Conservation (phyloP, 2,888 invertebrate species). For the Rhodophaea formosa region DNA sequence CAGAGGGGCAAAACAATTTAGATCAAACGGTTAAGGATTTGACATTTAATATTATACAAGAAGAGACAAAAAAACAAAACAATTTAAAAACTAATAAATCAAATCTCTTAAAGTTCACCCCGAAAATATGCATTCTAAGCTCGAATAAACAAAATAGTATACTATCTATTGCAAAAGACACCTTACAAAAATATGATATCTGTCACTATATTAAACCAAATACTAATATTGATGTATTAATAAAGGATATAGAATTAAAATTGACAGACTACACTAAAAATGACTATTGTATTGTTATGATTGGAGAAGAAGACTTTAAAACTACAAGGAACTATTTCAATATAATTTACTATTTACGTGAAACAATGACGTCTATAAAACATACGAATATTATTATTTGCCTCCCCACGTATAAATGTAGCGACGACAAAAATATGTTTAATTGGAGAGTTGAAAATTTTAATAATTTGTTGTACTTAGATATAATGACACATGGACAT, state of each 20-base stretch:
- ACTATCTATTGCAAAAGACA: neutral
- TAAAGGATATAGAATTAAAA: conserved; percentile 8
- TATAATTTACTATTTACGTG: neutral
- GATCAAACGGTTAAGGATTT: no score
- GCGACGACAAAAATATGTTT: neutral
- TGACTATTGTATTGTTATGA: conserved; percentile 13
- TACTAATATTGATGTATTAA: neutral
- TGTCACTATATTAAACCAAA: neutral
- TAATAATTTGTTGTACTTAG: conserved; percentile 12
- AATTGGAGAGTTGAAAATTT: no score
- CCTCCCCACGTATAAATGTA: conserved; percentile 3
- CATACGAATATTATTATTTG: conserved; percentile 5
- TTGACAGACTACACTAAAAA: neutral
- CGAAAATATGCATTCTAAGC: conserved; percentile 14
- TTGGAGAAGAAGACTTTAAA: no score
- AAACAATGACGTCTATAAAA: neutral
- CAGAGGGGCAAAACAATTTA: no score
- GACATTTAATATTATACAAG: no score
- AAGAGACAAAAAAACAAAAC: no score
- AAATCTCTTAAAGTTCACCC: neutral
- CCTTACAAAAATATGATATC: neutral
- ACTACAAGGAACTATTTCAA: conserved; percentile 11
- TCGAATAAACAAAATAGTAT: neutral
- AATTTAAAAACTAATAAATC: neutral
- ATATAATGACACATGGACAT: conserved; percentile 13